Evolutionary conservation across 2,113 vertebrate genomes (phyloP), one percentile per base, ranked within the genome.

Genomic region (Daubentonia madagascariensis): DNA sequence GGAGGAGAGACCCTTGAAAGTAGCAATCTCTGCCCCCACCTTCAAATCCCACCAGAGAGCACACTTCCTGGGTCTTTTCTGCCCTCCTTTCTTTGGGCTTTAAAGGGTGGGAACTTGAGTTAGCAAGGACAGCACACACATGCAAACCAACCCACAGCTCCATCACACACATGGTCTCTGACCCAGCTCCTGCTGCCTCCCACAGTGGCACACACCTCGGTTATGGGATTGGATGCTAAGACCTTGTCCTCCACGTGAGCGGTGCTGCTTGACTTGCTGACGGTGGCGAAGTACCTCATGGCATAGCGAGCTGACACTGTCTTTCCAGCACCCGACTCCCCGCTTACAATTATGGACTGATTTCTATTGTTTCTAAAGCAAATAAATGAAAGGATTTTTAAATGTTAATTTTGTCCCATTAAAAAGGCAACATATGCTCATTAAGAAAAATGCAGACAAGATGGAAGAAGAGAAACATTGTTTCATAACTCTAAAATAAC

Each of bases 281-380:
- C 99, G 1, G 99, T 99, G 94, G 99, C 99, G 80, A 99, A 99
- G 98, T 99, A 99, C 54, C 99, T 99, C 99, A 99, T 99, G 7
- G 99, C 99, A 0, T 99, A 99, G 63, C 99, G 99, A 54, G 99
- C 99, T 11, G 99, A 99, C 86, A 99, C 99, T 0, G 99, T 99
- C 98, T 99, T 99, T 16, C 99, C 99, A 8, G 99, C 99, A 85
- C 99, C 99, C 0, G 99, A 99, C 97, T 99, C 99, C 40, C 99
- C 99, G 4, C 99, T 99, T 91, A 99, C 99, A 63, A 99, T 99
- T 78, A 99, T 99, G 4, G 99, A 99, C 98, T 99, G 99, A 94
- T 99, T 99, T 97, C 98, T 99, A 91, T 99, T 99, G 97, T 99
- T 99, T 97, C 99, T 99, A 86, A 92, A 98, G 94, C 8, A 92